phyloP scores from a whole-genome alignment of 1,140 invertebrate genomes.

The Diuraphis noxia region DNA sequence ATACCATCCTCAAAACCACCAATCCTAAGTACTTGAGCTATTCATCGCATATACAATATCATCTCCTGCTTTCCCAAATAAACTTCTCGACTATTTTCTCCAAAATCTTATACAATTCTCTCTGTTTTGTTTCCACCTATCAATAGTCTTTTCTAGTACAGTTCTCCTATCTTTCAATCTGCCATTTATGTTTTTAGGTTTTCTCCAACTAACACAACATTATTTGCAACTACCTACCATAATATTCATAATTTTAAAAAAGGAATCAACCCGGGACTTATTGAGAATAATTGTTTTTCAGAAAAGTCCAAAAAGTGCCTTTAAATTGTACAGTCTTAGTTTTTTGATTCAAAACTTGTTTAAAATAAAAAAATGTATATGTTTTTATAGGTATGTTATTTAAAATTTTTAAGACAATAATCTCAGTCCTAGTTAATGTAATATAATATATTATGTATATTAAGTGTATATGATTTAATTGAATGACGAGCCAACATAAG shows the following conservation, averaged over 20 bases:
- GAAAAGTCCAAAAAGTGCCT: too few relatives aligned
- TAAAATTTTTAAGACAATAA: too few relatives aligned
- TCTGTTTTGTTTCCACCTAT: neutral
- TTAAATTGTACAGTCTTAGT: too few relatives aligned
- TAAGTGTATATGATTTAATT: neutral
- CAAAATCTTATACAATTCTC: neutral
- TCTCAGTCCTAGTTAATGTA: neutral
- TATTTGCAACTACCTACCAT: too few relatives aligned
- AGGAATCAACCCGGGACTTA: too few relatives aligned
- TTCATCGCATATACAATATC: neutral
- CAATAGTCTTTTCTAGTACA: accelerated
- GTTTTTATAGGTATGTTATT: too few relatives aligned
- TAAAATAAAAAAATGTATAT: too few relatives aligned
- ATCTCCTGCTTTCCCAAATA: neutral
- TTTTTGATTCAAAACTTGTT: too few relatives aligned
- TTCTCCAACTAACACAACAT: neutral
- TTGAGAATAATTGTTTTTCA: too few relatives aligned
- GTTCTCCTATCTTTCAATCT: neutral
- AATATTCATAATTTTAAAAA: too few relatives aligned
- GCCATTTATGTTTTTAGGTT: neutral
- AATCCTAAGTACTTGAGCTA: neutral
- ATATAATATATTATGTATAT: neutral
- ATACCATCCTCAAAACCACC: neutral
- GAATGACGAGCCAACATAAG: neutral
- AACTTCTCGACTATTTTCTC: neutral